These are phyloP conservation scores for Parnassius glacialis DNA, from an alignment of 2,888 invertebrate species.

Conservation along the genomic window DNA sequence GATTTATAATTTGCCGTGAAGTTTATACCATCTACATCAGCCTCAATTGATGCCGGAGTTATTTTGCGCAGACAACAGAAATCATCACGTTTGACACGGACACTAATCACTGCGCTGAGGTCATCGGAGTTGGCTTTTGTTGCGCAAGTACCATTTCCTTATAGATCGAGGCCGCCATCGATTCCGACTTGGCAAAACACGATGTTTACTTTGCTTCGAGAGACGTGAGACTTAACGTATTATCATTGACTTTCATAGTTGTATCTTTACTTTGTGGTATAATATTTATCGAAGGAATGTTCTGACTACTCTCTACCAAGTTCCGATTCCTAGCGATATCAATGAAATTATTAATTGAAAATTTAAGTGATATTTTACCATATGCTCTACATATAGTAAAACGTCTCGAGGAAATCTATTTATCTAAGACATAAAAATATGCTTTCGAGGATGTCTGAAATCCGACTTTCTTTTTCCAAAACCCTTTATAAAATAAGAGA, in stretches of 20 bases:
- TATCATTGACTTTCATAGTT: slow-evolving; percentile 17
- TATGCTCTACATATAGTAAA: too few species aligned
- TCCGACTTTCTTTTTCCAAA: too few species aligned
- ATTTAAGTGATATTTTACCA: too few species aligned
- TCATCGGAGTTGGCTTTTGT: slow-evolving; percentile 37
- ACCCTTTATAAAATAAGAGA: too few species aligned
- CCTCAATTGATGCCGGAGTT: slow-evolving; percentile 19
- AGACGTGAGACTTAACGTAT: slow-evolving; percentile 10
- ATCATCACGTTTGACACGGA: slow-evolving; percentile 47
- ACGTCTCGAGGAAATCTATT: too few species aligned
- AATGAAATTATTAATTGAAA: too few species aligned
- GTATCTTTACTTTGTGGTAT: too few species aligned
- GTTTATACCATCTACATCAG: slow-evolving; percentile 21
- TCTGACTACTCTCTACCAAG: too few species aligned
- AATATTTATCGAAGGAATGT: neutral
- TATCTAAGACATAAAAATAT: too few species aligned
- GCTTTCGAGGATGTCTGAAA: too few species aligned
- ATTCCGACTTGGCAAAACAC: slow-evolving; percentile 27
- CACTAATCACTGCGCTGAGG: slow-evolving; percentile 44
- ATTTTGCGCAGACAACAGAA: slow-evolving; percentile 22
- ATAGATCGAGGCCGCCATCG: slow-evolving; percentile 39
- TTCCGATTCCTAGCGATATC: too few species aligned
- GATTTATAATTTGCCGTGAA: slow-evolving; percentile 32
- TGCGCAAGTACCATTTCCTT: slow-evolving; percentile 39
- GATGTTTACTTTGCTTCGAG: slow-evolving; percentile 17